A percentile compares a stretch with the other conserved stretches of the same genome.
Evolutionary conservation across 2,888 invertebrate species (phyloP).

Genomic region (Sturmia bella): DNA sequence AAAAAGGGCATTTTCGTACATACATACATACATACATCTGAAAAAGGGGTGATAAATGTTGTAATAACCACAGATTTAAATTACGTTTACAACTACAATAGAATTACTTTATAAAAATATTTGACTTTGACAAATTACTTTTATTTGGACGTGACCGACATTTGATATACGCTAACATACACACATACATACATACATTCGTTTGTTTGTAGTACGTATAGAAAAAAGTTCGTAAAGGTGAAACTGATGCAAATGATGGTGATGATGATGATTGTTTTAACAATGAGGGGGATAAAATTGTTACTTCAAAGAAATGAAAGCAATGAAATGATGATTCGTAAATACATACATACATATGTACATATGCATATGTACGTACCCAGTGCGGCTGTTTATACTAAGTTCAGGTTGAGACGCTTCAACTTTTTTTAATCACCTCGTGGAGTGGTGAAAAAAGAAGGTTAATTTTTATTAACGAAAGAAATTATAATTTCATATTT

Average conservation of each 20-base stretch:
- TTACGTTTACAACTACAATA: conserved; percentile 62
- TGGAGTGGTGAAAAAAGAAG: no score
- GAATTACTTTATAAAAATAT: conserved; percentile 59
- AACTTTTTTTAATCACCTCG: no score
- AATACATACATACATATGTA: no score
- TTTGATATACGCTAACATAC: conserved; percentile 22
- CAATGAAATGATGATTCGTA: no score
- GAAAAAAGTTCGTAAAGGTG: background rate
- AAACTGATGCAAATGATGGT: background rate
- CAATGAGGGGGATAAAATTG: conserved; percentile 8
- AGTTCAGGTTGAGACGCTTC: no score
- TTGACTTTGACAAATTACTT: conserved; percentile 69
- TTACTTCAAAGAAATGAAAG: background rate
- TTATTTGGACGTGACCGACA: conserved; percentile 55
- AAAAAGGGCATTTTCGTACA: conserved; percentile 28
- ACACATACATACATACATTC: background rate
- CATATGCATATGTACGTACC: no score
- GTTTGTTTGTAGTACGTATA: no score
- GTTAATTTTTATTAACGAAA: no score
- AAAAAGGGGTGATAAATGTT: conserved; percentile 69
- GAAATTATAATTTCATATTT: no score
- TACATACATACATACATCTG: no score
- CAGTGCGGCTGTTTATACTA: no score
- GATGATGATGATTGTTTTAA: background rate
- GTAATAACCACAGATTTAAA: conserved; percentile 69